Base-by-base conservation (phyloP, 2,888 invertebrate genomes). In the Gandaritis pyraliata region DNA sequence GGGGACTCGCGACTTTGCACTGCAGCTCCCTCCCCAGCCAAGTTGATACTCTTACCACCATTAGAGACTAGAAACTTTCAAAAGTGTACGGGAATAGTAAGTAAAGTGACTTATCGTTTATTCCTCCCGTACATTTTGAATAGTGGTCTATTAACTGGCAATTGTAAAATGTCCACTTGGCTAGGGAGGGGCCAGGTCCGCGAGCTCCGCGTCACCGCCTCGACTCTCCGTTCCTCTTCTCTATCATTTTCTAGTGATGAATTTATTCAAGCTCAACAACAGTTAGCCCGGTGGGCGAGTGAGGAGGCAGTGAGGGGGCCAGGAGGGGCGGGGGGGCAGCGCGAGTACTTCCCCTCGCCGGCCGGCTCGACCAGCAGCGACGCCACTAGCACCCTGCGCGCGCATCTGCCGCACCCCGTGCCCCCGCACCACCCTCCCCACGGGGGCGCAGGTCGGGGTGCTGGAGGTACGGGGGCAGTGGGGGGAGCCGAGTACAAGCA, bases 181-280 rank as follows among this genome's bases (percentile, higher is more conserved):
- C 33, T 33, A 33, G 33, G 10, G 33, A 7, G 33, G 33, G 33
- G 33, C 33, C 8, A 71, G 66, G 38, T 70, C 68, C 75, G 46
- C 30, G 53, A 50, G 47, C 64, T 51, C 52, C 53, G 18, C 54
- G 39, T 72, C 33, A 83, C 77, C 78, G 78, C 86, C 81, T 78
- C 82, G 93, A 93, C 93, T 93, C 93, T 94, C 94, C 94, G 94
- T 94, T 94, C 93, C 94, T 94, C 94, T 94, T 94, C 94, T 90
- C 95, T 95, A 95, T 95, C 96, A 95, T 96, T 96, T 96, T 96
- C 95, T 96, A 97, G 97, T 96, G 97, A 96, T 96, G 96, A 96
- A 95, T 97, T 97, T 96, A 96, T 97, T 96, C 96, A 97, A 96
- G 97, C 97, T 96, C 97, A 96, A 96, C 97, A 96, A 96, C 96